Evolutionary conservation across 2,113 vertebrate genomes (phyloP).

Genomic region (Zosterops hypoxanthus): DNA sequence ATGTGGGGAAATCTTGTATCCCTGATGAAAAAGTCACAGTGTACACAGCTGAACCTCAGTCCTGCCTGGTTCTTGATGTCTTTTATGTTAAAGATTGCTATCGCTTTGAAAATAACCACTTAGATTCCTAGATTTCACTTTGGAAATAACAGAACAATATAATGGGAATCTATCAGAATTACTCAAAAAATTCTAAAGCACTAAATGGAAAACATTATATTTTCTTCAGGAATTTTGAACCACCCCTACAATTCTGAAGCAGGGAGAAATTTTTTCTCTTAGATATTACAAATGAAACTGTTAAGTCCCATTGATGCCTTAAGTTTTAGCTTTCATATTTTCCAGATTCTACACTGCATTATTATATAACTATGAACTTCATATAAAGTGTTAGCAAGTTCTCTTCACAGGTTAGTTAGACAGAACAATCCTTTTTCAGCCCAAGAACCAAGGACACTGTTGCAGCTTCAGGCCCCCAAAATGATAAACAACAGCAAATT

Average conservation of each 20-base stretch:
- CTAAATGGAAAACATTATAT: conserved; percentile 10
- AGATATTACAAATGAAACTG: not conserved
- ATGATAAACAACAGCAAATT: not conserved
- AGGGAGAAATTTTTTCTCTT: not conserved
- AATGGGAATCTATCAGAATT: not conserved
- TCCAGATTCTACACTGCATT: not conserved
- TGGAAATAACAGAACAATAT: not conserved
- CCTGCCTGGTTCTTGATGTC: not conserved
- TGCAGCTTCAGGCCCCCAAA: not conserved
- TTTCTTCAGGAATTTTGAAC: conserved; percentile 7
- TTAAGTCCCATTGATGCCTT: not conserved
- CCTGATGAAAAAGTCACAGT: not conserved
- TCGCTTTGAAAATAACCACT: not conserved
- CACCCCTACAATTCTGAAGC: not conserved
- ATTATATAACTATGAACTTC: not conserved
- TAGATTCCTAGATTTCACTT: not conserved
- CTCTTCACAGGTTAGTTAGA: not conserved
- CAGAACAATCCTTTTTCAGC: not conserved
- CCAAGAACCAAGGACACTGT: not conserved
- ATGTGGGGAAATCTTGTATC: not conserved
- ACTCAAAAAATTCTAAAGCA: not conserved
- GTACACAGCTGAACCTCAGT: not conserved
- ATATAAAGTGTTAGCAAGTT: not conserved
- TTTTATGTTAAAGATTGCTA: not conserved
- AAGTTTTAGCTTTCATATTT: not conserved